Conservation (phyloP, 2,113 vertebrate genomes). For the Gorilla gorilla region DNA sequence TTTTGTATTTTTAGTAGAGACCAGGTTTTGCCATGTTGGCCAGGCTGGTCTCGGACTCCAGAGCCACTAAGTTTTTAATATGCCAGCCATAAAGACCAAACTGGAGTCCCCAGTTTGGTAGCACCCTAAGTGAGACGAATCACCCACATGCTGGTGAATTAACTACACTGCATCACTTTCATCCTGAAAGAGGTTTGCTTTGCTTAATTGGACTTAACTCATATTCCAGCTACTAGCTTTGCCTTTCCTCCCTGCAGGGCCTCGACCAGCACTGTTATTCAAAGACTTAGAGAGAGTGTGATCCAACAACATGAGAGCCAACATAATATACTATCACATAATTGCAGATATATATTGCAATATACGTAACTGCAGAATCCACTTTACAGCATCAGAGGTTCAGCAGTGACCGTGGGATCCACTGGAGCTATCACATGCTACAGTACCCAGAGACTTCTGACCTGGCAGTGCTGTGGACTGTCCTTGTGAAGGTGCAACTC, state of each 20-base stretch:
- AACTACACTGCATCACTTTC: not conserved
- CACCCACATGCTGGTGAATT: not conserved
- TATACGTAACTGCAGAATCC: not conserved
- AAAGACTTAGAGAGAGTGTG: not conserved
- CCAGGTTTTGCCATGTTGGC: too few relatives aligned
- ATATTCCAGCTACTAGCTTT: not conserved
- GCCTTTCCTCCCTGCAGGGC: not conserved
- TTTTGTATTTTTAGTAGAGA: too few relatives aligned
- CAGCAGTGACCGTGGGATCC: not conserved
- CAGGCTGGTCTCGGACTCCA: too few relatives aligned
- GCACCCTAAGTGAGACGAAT: not conserved
- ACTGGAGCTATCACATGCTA: not conserved
- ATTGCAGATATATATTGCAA: too few relatives aligned
- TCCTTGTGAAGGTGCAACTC: not conserved
- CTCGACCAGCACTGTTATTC: not conserved
- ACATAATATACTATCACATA: not conserved
- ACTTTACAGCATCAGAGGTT: not conserved
- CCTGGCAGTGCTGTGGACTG: not conserved
- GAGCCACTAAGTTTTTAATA: not conserved
- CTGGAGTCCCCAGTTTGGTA: not conserved
- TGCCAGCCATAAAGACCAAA: not conserved
- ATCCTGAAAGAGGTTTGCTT: not conserved
- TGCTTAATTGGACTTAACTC: not conserved
- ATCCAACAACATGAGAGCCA: not conserved
- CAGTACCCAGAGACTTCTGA: not conserved